Conservation (phyloP, 2,797 vertebrate species). For the Parauchenoglanis punctatus region DNA sequence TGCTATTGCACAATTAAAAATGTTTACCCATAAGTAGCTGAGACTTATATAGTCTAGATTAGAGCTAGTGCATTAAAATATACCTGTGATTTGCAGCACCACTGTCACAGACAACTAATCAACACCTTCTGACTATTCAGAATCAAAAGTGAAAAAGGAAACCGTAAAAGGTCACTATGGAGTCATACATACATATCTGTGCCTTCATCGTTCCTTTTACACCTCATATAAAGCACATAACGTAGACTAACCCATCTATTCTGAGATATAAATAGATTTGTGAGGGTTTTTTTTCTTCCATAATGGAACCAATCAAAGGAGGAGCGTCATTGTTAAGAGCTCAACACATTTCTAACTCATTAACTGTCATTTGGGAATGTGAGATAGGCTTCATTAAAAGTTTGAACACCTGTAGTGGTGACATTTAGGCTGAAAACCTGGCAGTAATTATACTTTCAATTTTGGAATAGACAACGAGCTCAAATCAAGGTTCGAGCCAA, state of each 20-base stretch:
- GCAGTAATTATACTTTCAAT: not conserved
- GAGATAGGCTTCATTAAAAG: constrained; percentile 16
- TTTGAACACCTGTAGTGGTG: constrained; percentile 30
- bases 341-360: constrained; percentile 15
- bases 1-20: not conserved
- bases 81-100: not conserved
- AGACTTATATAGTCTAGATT: not conserved
- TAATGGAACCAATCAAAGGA: not conserved
- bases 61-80: not conserved
- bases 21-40: not conserved
- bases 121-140: not conserved
- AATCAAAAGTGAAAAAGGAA: not conserved
- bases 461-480: not conserved
- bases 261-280: not conserved
- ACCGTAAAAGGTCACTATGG: not conserved
- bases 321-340: not conserved
- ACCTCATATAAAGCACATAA: not conserved
- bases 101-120: not conserved
- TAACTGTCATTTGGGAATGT: not conserved
- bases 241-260: not conserved
- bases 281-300: not conserved
- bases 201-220: not conserved
- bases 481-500: not conserved
- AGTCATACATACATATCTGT: not conserved
- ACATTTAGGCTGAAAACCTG: constrained; percentile 14